Percentiles rank a stretch among this genome's conserved stretches.
Evolutionary conservation across 2,797 vertebrate genomes (phyloP).

Genomic region (Delichon dasypus): DNA sequence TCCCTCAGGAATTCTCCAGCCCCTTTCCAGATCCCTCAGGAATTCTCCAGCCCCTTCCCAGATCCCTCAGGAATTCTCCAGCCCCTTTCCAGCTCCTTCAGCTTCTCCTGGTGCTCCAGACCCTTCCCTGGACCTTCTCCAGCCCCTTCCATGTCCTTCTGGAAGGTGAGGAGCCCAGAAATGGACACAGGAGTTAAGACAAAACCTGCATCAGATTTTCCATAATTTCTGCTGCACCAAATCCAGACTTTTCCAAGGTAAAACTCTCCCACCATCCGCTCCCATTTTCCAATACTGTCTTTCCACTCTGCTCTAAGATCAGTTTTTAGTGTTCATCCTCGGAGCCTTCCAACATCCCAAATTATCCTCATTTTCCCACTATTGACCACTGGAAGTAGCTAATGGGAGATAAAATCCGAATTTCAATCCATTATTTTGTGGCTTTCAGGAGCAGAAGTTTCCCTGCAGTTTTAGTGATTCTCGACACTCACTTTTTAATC

Average conservation of each 20-base stretch:
- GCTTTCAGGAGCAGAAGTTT: neutral
- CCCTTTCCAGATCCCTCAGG: too few species aligned
- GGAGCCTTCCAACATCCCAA: neutral
- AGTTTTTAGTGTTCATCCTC: neutral
- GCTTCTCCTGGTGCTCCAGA: neutral
- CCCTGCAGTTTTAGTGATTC: neutral
- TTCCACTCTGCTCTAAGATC: neutral
- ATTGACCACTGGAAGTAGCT: neutral
- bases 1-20: too few species aligned
- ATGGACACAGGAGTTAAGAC: neutral
- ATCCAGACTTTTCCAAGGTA: neutral
- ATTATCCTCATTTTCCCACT: neutral
- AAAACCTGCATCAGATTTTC: neutral
- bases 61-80: too few species aligned
- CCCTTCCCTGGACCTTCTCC: neutral
- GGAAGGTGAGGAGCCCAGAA: neutral
- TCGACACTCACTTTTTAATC: neutral
- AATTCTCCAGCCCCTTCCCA: too few species aligned
- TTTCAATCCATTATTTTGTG: neutral
- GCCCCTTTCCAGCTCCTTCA: neutral
- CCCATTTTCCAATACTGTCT: neutral
- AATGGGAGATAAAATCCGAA: neutral
- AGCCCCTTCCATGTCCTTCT: neutral
- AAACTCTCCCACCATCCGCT: neutral
- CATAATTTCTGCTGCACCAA: neutral